These are phyloP conservation scores for Meloidogyne exigua DNA, from an alignment of 1,140 invertebrate genomes.

Conservation along the genomic window DNA sequence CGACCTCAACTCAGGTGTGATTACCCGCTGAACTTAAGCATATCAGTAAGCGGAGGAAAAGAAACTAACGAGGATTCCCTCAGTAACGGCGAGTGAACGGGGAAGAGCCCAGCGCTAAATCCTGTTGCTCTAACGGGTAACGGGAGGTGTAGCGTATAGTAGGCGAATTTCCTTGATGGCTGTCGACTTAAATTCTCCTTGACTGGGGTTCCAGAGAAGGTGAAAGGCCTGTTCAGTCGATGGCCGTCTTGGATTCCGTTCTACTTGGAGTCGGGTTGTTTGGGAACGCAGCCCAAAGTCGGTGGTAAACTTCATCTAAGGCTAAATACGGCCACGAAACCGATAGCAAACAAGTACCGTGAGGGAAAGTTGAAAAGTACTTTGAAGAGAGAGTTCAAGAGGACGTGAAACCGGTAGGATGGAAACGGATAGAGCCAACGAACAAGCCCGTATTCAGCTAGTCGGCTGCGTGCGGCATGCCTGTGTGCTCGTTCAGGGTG, in stretches of 20 bases:
- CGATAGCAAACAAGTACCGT: no score
- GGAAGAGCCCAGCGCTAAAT: constrained; percentile 75
- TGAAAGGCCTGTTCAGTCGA: constrained; percentile 30
- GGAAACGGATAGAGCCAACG: no score
- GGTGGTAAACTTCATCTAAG: no score
- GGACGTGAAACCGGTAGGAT: no score
- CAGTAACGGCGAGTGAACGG: constrained; percentile 82
- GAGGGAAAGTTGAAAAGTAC: no score
- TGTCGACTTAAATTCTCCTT: constrained; percentile 38
- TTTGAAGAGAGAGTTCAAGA: no score
- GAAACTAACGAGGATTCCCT: constrained; percentile 83
- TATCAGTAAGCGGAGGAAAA: no score
- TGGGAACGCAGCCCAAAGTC: constrained; percentile 79
- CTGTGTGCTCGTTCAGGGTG: no score
- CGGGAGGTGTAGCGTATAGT: constrained; percentile 74
- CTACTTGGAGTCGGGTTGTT: constrained; percentile 76
- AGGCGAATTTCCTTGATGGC: constrained; percentile 64
- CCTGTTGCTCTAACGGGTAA: constrained; percentile 63
- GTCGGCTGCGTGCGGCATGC: no score
- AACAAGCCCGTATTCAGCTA: no score
- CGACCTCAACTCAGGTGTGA: constrained; percentile 71
- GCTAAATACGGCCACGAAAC: no score
- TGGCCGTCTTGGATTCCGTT: constrained; percentile 30
- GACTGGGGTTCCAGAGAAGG: constrained; percentile 27
- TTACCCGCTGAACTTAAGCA: no score